Evolutionary conservation across 2,113 vertebrate genomes (phyloP), one percentile per base, ranked within the genome.

Genomic region (Malaclemys terrapin): DNA sequence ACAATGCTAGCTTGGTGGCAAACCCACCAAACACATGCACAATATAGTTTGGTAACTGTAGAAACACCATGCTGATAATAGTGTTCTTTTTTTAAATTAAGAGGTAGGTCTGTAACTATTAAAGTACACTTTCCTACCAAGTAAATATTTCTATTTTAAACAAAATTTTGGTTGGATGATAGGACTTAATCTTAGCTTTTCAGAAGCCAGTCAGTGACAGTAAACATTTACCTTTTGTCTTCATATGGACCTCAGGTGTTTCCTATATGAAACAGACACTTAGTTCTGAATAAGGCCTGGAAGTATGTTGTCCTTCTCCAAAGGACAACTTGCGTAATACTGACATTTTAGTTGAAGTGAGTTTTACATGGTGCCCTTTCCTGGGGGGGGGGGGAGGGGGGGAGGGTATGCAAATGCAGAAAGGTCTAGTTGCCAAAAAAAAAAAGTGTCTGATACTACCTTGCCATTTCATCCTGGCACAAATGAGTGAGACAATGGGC

Each of bases 31-130:
- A 49, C 53, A 69, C 19, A 1, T 69, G 35, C 65, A 38, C 35
- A 22, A 3, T 93, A 38, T 62, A 84, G 91, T 83, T 87, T 75
- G n/a, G 7, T 96, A 94, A 85, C 45, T 62, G n/a, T 65, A 19
- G 62, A n/a, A 65, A 65, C 62, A n/a, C 16, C n/a, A 17, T n/a
- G 88, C n/a, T 90, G 38, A 59, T 91, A 89, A 14, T 93, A 52
- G n/a, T 42, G 16, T 52, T 85, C 4, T 93, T 82, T 85, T 6
- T 82, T 72, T 38, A 20, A 72, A n/a, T 29, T 16, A n/a, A 17
- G 59, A 62, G 59, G 12, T 31, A 62, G 59, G 59, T 31, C 59
- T 65, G 31, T n/a, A 8, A 17, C 62, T 65, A n/a, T 65, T 31
- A 31, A 38, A 38, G 65, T 20, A 38, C 20, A 9, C 17, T 72